Evolutionary conservation across 2,888 invertebrate species (phyloP).

Genomic region (Linnaemya vulpina): DNA sequence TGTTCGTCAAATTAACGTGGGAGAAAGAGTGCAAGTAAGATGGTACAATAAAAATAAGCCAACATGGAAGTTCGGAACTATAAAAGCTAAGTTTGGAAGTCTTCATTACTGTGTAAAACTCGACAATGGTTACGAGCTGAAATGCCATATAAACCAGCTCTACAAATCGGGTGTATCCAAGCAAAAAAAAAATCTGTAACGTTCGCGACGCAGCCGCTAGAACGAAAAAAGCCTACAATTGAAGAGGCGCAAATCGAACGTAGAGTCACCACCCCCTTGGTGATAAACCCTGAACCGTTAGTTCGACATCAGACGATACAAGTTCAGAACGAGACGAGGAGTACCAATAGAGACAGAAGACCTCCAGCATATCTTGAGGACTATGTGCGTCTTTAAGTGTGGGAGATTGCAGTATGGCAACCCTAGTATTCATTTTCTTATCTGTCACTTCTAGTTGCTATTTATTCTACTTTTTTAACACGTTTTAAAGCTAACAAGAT

Average conservation of each 20-base stretch:
- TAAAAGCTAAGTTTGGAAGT: background rate
- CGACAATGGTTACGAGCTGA: background rate
- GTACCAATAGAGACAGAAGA: slow-evolving; percentile 13
- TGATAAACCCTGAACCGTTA: background rate
- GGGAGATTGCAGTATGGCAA: slow-evolving; percentile 24
- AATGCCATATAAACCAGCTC: slow-evolving; percentile 7
- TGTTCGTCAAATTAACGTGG: background rate
- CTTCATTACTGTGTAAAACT: background rate
- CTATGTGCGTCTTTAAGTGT: slow-evolving; percentile 34
- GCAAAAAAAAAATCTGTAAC: slow-evolving; percentile 1
- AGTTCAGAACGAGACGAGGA: background rate
- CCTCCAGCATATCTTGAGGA: slow-evolving; percentile 12
- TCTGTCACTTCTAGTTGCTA: no score
- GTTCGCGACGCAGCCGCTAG: background rate
- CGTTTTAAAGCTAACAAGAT: background rate
- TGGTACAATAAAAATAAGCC: background rate
- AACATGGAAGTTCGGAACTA: background rate
- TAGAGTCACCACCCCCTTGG: no score
- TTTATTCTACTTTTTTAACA: no score
- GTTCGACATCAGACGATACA: background rate
- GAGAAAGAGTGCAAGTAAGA: background rate
- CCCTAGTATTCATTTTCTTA: no score
- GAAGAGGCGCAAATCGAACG: slow-evolving; percentile 15
- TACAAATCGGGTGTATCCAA: background rate
- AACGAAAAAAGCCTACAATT: background rate